Evolutionary conservation across 2,113 vertebrate species (phyloP), one percentile per base, ranked within the genome.

Genomic region (Leuciscus idus): DNA sequence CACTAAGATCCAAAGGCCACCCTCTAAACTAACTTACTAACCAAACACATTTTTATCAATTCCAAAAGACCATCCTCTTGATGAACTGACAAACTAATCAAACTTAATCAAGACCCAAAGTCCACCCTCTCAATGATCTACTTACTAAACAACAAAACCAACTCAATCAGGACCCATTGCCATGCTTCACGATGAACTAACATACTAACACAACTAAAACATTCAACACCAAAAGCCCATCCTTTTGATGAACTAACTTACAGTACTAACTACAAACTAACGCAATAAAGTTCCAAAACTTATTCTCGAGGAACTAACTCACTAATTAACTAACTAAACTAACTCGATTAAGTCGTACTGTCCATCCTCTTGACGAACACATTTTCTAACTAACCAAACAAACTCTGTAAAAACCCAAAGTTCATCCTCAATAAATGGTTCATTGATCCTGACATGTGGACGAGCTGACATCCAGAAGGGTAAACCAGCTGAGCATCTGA

Each of bases 401-500:
- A 36, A 21, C 33, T 21, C 15, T 36, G 39, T 39, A 55, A 55
- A 19, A 6, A 68, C 15, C 28, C 28, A 33, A 43, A 43, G 19
- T n/a, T 21, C 21, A 73, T 12, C 68, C 52, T 21, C 15, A 30
- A 33, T 72, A 23, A 72, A 39, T 12, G 36, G 15, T 33, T 62
- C 10, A 23, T 43, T 66, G 13, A 68, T 78, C 46, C 46, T 79
- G 26, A 30, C 17, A 77, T 48, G 57, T 76, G n/a, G 28, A 61
- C 21, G 13, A 46, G 6, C 28, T 48, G 36, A 85, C 46, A 76
- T 74, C 73, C 62, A 74, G 72, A 4, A 62, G 21, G n/a, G 11
- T 36, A 52, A 78, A 79, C 77, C 84, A 66, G 19, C 62, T 57
- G 17, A 52, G 28, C 61, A 70, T 48, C 13, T 19, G 43, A 43